Evolutionary conservation across 2,888 invertebrate species (phyloP).

Genomic region (Lamellibrachia columna): DNA sequence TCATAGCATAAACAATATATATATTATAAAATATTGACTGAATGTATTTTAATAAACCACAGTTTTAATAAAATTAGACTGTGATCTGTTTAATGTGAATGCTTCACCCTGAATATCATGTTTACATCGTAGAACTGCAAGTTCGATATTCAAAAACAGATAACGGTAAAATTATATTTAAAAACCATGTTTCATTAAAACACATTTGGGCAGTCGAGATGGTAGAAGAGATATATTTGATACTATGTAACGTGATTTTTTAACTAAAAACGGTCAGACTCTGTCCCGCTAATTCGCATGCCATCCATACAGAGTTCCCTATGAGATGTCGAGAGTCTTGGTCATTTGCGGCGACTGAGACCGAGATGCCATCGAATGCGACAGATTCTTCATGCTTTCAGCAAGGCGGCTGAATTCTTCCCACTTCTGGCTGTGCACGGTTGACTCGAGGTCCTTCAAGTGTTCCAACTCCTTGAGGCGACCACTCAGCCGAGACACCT

Average conservation of each 20-base stretch:
- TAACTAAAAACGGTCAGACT: background rate
- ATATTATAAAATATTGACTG: no score
- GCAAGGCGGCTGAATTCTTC: constrained; percentile 64
- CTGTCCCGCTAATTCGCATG: background rate
- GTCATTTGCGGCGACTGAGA: background rate
- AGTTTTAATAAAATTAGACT: no score
- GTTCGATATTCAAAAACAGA: no score
- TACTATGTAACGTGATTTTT: background rate
- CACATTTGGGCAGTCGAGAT: no score
- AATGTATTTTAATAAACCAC: no score
- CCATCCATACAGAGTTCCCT: background rate
- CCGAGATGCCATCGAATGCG: constrained; percentile 42
- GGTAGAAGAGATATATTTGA: no score
- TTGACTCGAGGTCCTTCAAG: constrained; percentile 50
- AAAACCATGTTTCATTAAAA: no score
- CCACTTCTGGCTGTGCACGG: constrained; percentile 63
- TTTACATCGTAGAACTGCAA: no score
- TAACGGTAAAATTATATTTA: no score
- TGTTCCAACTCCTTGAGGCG: constrained; percentile 47
- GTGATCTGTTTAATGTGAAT: no score
- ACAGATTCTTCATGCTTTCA: constrained; percentile 61
- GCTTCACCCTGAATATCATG: no score
- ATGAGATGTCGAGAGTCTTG: background rate
- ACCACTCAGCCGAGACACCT: constrained; percentile 43
- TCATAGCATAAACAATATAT: no score